These are phyloP conservation scores for Eudyptes chrysolophus DNA, from an alignment of 2,113 vertebrate species.

Conservation along the genomic window DNA sequence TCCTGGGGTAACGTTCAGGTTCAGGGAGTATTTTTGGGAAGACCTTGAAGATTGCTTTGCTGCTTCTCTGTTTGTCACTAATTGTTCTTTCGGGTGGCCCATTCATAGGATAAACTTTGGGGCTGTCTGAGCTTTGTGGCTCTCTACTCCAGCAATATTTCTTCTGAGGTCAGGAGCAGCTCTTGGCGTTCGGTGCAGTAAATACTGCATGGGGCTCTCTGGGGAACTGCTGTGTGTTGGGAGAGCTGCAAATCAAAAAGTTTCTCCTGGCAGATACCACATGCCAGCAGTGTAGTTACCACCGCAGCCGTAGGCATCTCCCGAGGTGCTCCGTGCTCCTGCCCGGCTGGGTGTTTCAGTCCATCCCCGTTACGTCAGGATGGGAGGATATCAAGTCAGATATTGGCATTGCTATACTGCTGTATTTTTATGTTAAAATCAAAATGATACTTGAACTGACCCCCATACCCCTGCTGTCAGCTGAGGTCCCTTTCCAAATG, in stretches of 20 bases:
- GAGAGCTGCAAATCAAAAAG: not conserved
- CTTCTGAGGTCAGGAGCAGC: not conserved
- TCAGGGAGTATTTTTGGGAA: not conserved
- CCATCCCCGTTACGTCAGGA: not conserved
- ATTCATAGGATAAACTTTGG: not conserved
- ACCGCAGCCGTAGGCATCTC: not conserved
- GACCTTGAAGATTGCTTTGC: not conserved
- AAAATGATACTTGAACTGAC: not conserved
- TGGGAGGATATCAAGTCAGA: not conserved
- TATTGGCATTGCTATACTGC: not conserved
- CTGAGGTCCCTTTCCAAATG: not conserved
- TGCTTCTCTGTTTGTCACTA: not conserved
- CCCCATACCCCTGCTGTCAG: not conserved
- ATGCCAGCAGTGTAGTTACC: not conserved
- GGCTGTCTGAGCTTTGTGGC: not conserved
- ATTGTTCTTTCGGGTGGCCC: not conserved
- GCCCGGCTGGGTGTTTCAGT: not conserved
- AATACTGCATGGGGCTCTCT: not conserved
- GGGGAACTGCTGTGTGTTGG: not conserved
- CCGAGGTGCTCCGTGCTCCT: rapidly evolving
- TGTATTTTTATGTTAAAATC: not conserved
- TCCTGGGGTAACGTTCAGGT: not conserved
- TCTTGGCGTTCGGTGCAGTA: rapidly evolving
- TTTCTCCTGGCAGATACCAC: not conserved
- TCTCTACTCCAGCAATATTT: not conserved